Percentiles rank a stretch among this genome's conserved stretches.
Evolutionary conservation across 2,888 invertebrate species (phyloP).

Genomic region (Protonemura montana): DNA sequence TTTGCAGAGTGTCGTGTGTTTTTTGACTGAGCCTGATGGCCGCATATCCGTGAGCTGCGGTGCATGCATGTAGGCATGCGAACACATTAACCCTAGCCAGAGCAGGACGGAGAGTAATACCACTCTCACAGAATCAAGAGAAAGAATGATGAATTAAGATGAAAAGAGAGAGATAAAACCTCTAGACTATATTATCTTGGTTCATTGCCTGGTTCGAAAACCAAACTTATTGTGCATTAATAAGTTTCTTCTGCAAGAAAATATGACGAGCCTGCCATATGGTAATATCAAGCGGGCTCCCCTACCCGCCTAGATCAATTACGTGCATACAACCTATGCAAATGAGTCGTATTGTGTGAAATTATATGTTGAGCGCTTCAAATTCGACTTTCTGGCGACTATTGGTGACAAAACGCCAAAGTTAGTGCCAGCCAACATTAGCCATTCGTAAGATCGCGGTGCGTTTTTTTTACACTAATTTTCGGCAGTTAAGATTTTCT

Average conservation of each 20-base stretch:
- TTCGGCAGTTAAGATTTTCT: not conserved
- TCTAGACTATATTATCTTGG: constrained; percentile 35
- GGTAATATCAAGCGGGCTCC: constrained; percentile 13
- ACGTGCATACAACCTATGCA: not conserved
- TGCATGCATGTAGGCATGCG: not conserved
- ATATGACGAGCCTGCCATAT: constrained; percentile 27
- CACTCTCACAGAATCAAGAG: constrained; percentile 2
- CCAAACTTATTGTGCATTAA: constrained; percentile 35
- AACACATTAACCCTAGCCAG: not conserved
- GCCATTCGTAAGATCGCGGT: not conserved
- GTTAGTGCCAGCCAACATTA: constrained; percentile 29
- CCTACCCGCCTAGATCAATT: not conserved
- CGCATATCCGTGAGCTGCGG: no score
- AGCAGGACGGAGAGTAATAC: not conserved
- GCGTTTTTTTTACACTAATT: not conserved
- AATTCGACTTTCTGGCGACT: constrained; percentile 1
- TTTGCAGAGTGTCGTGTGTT: no score
- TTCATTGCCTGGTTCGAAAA: constrained; percentile 38
- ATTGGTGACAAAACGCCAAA: constrained; percentile 45
- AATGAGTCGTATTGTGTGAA: not conserved
- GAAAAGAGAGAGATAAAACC: constrained; percentile 28
- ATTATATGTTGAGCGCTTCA: constrained; percentile 21
- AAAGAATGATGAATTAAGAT: constrained; percentile 36
- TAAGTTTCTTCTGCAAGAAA: constrained; percentile 33
- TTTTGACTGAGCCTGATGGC: no score